phyloP scores from a whole-genome alignment of 2,797 vertebrate species.

The Gymnoscopelus microlampas region DNA sequence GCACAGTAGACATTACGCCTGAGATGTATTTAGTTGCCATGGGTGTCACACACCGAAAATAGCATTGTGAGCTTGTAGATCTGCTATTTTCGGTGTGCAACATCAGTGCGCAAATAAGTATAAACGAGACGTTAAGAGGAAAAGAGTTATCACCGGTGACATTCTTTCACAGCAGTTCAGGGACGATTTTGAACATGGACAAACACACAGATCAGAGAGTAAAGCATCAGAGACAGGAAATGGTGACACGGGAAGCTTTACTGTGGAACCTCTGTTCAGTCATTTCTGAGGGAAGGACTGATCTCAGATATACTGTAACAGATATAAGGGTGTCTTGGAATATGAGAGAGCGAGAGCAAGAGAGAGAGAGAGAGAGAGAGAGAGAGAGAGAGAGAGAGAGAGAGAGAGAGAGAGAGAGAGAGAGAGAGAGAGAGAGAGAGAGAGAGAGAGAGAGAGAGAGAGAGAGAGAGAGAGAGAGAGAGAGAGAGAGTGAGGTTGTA shows the following conservation, averaged over 20 bases:
- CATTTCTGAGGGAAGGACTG: not conserved
- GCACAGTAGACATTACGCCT: not conserved
- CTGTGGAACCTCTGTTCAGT: not conserved
- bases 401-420: too few species aligned
- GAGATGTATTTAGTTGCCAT: too few species aligned
- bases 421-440: too few species aligned
- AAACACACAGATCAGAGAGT: slow-evolving; percentile 33
- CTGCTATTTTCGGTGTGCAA: too few species aligned
- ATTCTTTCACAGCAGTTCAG: not conserved
- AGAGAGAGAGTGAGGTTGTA: not conserved
- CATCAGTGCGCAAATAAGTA: not conserved
- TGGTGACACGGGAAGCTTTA: slow-evolving; percentile 9
- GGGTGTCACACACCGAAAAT: too few species aligned
- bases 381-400: too few species aligned
- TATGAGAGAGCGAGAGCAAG: too few species aligned
- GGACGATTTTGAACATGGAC: slow-evolving; percentile 22
- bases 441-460: not conserved
- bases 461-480: slow-evolving; percentile 6
- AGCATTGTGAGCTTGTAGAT: too few species aligned
- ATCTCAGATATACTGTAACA: not conserved
- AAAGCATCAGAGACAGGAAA: slow-evolving; percentile 74
- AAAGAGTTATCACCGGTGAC: not conserved
- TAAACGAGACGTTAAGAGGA: not conserved
- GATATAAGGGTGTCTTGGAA: not conserved
- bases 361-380: too few species aligned